Conservation (phyloP, 1,140 invertebrate species). For the Trissolcus basalis region DNA sequence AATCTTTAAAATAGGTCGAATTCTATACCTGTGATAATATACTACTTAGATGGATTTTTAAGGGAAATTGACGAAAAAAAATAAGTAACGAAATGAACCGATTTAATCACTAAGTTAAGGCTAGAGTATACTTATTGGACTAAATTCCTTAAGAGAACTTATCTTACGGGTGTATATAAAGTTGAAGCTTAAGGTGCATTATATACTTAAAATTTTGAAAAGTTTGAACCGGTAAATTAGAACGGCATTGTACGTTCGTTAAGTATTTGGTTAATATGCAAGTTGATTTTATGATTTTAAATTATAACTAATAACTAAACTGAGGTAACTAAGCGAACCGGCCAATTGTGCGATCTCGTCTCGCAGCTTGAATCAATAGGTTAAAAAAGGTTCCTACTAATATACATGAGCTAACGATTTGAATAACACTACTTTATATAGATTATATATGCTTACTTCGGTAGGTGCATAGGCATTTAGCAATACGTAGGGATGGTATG, state of each 20-base stretch:
- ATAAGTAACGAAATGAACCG: no score
- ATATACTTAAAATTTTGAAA: no score
- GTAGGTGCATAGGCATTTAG: constrained; percentile 62
- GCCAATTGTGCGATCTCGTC: constrained; percentile 22
- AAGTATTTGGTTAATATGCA: no score
- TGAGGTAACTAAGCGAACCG: background rate
- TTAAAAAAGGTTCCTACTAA: constrained; percentile 73
- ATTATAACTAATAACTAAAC: background rate
- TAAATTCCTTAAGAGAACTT: no score
- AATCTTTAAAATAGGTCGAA: background rate
- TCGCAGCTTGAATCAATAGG: constrained; percentile 58
- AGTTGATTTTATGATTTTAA: no score
- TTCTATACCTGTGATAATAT: background rate
- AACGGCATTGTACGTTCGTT: no score
- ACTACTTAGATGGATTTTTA: background rate
- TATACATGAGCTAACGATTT: constrained; percentile 63
- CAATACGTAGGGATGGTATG: constrained; percentile 53
- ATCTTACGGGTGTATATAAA: no score
- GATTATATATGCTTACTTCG: constrained; percentile 55
- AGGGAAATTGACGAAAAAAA: background rate
- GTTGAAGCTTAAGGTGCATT: no score
- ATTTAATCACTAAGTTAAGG: no score
- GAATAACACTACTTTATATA: constrained; percentile 54
- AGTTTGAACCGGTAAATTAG: no score
- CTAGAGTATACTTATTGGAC: no score